phyloP scores from a whole-genome alignment of 1,140 invertebrate genomes.

The Dendroctonus valens region DNA sequence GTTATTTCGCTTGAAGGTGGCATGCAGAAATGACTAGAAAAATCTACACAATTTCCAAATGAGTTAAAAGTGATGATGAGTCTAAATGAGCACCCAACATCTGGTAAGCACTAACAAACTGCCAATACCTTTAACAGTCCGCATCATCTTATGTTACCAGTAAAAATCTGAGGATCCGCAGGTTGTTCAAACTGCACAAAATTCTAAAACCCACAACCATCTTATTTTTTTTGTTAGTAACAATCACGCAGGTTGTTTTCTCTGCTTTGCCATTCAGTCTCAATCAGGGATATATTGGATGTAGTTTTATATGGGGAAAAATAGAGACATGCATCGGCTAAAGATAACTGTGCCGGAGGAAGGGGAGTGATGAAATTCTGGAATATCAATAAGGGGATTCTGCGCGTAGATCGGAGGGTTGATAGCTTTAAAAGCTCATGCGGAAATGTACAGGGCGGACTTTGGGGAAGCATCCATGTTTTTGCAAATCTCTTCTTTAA shows the following conservation, averaged over 20 bases:
- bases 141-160: too few relatives aligned
- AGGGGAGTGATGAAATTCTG: slow-evolving; percentile 12
- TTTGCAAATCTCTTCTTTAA: too few relatives aligned
- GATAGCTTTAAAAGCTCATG: slow-evolving; percentile 8
- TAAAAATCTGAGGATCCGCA: too few relatives aligned
- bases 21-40: not conserved
- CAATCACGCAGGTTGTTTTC: not conserved
- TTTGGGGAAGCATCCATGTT: too few relatives aligned
- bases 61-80: too few relatives aligned
- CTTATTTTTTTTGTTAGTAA: not conserved
- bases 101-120: too few relatives aligned
- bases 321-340: not conserved
- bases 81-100: not conserved
- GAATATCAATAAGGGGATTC: slow-evolving; percentile 31
- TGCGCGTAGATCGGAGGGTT: slow-evolving; percentile 25
- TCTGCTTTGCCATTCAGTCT: not conserved
- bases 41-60: not conserved
- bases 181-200: not conserved
- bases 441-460: slow-evolving; percentile 1
- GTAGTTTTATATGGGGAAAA: not conserved
- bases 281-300: not conserved
- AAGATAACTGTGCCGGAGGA: not conserved
- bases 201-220: not conserved
- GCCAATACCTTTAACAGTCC: too few relatives aligned
- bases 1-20: not conserved